phyloP scores from a whole-genome alignment of 2,113 vertebrate species.

The Dissostichus mawsoni region DNA sequence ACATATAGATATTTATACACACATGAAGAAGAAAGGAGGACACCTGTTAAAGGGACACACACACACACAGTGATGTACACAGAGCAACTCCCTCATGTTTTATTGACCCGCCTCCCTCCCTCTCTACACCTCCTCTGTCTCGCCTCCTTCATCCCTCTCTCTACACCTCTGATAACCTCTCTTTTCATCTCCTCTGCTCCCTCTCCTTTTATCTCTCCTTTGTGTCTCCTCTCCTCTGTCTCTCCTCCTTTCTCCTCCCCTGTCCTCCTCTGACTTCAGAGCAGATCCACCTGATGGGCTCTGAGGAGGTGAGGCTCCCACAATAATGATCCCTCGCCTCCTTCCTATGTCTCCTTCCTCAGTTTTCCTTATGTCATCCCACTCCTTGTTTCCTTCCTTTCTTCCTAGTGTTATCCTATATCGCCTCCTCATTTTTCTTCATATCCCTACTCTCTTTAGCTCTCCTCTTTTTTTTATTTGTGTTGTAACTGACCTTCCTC shows the following conservation, averaged over 20 bases:
- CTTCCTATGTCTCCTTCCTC: neutral
- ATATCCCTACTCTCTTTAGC: too few species aligned
- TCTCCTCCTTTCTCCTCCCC: neutral
- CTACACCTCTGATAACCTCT: neutral
- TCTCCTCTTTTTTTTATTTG: too few species aligned
- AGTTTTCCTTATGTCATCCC: neutral
- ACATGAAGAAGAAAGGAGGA: neutral
- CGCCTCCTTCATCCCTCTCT: constrained; percentile 1
- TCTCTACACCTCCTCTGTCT: constrained; percentile 44
- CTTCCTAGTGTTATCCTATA: neutral
- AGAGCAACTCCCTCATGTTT: constrained; percentile 62
- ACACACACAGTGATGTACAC: constrained; percentile 20
- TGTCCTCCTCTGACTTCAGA: constrained; percentile 49
- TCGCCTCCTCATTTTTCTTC: neutral
- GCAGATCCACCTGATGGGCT: constrained; percentile 31
- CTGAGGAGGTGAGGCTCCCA: neutral
- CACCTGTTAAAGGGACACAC: constrained; percentile 5
- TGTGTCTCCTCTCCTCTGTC: neutral
- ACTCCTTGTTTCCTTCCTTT: neutral
- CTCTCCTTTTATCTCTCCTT: neutral
- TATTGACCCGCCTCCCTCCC: constrained; percentile 53
- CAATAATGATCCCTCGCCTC: too few species aligned
- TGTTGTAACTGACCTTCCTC: neutral
- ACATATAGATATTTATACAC: neutral
- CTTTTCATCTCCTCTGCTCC: neutral